phyloP scores from a whole-genome alignment of 2,797 vertebrate genomes.

The Xenops minutus region DNA sequence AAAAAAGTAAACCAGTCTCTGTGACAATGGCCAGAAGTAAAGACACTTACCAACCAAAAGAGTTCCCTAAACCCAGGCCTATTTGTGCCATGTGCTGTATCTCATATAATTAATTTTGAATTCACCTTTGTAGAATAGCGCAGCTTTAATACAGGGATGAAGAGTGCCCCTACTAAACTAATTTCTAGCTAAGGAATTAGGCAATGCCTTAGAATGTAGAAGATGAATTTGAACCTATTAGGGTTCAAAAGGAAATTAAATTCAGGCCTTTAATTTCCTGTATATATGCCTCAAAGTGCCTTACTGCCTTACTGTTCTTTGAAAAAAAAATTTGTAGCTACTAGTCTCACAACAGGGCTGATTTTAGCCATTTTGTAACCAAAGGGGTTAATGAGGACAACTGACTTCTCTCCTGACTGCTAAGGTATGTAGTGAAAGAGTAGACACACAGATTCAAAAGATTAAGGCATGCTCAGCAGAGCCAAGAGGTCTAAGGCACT shows the following conservation, averaged over 20 bases:
- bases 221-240: neutral
- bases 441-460: neutral
- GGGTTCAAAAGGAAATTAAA: neutral
- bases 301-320: neutral
- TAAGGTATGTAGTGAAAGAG: neutral
- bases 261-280: neutral
- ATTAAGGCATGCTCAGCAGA: neutral
- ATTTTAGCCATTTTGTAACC: neutral
- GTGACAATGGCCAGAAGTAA: neutral
- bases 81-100: neutral
- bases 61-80: neutral
- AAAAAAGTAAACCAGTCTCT: neutral
- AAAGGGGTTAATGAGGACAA: neutral
- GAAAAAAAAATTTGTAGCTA: neutral
- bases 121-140: neutral
- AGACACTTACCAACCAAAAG: neutral
- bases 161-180: neutral
- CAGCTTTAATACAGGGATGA: neutral
- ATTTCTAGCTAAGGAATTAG: neutral
- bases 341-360: neutral
- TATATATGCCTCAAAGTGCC: neutral
- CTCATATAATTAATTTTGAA: neutral
- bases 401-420: neutral
- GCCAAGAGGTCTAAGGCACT: neutral
- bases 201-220: neutral